A percentile compares a stretch with the other conserved stretches of the same genome.
These are phyloP conservation scores for Perca fluviatilis DNA, from an alignment of 2,113 vertebrate species.

Conservation along the genomic window DNA sequence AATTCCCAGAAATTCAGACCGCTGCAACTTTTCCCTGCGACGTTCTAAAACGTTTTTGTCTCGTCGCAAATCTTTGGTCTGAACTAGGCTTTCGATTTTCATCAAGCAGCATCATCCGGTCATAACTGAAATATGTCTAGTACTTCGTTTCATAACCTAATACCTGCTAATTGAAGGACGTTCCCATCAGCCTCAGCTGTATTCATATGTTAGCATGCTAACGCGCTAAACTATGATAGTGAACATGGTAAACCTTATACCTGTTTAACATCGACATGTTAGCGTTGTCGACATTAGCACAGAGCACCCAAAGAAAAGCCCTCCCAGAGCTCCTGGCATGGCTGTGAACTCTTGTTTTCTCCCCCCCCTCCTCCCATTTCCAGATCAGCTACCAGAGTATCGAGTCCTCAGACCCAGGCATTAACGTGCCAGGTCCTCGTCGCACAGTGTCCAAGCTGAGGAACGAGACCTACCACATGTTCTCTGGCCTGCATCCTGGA, in stretches of 20 bases:
- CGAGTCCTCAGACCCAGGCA: conserved; percentile 92
- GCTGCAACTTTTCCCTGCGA: too few species aligned
- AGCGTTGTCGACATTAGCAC: too few species aligned
- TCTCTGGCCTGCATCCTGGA: conserved; percentile 94
- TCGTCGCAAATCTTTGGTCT: too few species aligned
- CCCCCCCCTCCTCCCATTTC: not conserved
- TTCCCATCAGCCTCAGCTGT: not conserved
- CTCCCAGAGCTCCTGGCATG: not conserved
- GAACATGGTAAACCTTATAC: too few species aligned
- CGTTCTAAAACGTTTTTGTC: too few species aligned
- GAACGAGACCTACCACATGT: conserved; percentile 97
- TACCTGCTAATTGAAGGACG: not conserved
- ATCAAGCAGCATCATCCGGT: not conserved
- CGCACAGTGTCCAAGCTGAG: conserved; percentile 94
- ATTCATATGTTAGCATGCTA: not conserved
- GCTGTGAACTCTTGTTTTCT: not conserved
- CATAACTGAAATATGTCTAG: too few species aligned
- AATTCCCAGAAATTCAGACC: too few species aligned
- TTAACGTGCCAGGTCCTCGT: conserved; percentile 92
- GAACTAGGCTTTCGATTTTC: not conserved
- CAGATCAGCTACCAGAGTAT: conserved; percentile 99
- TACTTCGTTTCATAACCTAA: too few species aligned
- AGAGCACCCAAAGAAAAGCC: too few species aligned
- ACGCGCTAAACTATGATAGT: too few species aligned
- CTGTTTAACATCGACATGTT: too few species aligned